Base-by-base conservation (phyloP, 2,113 vertebrate species). In the Podiceps cristatus region DNA sequence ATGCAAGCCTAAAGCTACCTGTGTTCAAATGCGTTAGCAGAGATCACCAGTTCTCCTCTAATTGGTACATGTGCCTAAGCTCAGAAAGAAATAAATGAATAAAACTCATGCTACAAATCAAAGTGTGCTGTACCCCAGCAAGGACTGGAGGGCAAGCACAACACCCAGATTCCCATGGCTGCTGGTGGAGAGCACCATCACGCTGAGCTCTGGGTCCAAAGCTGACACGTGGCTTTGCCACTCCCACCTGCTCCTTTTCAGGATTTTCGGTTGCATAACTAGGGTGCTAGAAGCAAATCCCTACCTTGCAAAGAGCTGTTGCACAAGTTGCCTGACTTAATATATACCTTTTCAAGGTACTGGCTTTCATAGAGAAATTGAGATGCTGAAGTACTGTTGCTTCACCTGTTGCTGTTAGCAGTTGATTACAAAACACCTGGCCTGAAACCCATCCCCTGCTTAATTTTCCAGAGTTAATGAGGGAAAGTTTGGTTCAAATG, bases 1-100 rank as follows among this genome's bases (percentile, higher is more conserved):
- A 96, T 33, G 60, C 73, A 81, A 94, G 94, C 86, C 88, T 95
- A 53, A 81, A 94, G 85, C 94, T 87, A 95, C 67, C 50, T 35
- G 4, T 73, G 91, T 55, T 93, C 96, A 76, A 88, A 90, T 8
- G 74, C 0, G 3, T 77, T 62, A 80, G 92, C 85, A 88, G 78
- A 97, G 90, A 83, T 76, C 86, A 69, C 42, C 74, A 94, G 86
- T 71, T 74, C 88, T 87, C 58, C 63, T 72, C 87, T 90, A 92
- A 95, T 94, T 87, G 92, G 73, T n/a, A 93, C 68, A 35, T 13
- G 68, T 66, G 62, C 50, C 59, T 20, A 45, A 68, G 31, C 63
- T 73, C 35, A 82, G 81, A 85, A 77, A 66, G 79, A 90, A 78
- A 77, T 6, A 80, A 79, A 73, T 13, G 24, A 80, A 50, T 50